Evolutionary conservation across 1,140 invertebrate species (phyloP), one percentile per base, ranked within the genome.

Genomic region (Diprion similis): DNA sequence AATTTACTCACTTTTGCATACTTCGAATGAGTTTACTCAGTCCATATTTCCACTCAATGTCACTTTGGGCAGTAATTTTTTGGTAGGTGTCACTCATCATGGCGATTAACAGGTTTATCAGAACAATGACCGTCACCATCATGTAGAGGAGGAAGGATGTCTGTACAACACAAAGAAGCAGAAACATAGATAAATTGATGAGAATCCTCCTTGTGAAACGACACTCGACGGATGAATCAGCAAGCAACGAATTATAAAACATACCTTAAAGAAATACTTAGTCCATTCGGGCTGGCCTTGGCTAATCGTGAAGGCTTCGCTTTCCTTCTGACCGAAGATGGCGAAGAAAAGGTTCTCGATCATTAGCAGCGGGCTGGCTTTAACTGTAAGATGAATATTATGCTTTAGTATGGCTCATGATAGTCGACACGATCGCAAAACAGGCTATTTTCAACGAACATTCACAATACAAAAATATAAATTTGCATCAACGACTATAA

Each of bases 61-160:
- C 98, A 37, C 98, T 99, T 92, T 99, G 98, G n/a, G 97, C 96
- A 79, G 98, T 93, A 85, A 99, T 99, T 77, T 95, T 92, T 87
- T 99, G 98, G 88, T 99, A 99, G 18, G 98, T 99, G 89, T 99
- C 98, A 81, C 96, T 98, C 98, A 99, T 99, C 98, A 99, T 99
- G 90, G 98, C 98, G 92, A 99, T 99, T 80, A 99, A 93, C 77
- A 99, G 91, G 90, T 99, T 99, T 89, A 99, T 99, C 73, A 99
- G 91, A 68, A 99, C 98, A 82, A 99, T 96, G 68, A 99, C 95
- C 70, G 96, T 98, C 78, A 99, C 97, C 92, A 99, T 92, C 96
- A 99, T 97, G 90, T 99, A 99, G 37, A 93, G 46, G 10, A 85
- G 84, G 70, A 87, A 88, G 46, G 85, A 84, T 17, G 87, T 74